These are phyloP conservation scores for Leptinotarsa tumamoca DNA, from an alignment of 2,888 invertebrate species.

Conservation along the genomic window DNA sequence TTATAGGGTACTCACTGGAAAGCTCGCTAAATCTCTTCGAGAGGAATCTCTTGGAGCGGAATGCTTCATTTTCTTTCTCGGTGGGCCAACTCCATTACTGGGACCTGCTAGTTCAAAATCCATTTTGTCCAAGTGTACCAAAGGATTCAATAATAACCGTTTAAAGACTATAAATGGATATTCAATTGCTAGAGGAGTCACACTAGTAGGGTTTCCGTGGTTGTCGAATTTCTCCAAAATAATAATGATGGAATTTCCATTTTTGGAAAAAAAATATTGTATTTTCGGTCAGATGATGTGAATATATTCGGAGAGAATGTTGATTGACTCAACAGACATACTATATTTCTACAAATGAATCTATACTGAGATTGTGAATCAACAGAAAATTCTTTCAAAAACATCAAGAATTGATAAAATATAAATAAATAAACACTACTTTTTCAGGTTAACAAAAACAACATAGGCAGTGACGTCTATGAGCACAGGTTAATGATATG, in stretches of 20 bases:
- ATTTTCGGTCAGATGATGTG: slow-evolving; percentile 37
- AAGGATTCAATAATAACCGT: slow-evolving; percentile 14
- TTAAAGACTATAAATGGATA: slow-evolving; percentile 25
- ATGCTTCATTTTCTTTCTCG: slow-evolving; percentile 48
- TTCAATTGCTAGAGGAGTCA: slow-evolving; percentile 11
- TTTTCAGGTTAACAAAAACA: too few relatives aligned
- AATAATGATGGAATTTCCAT: slow-evolving; percentile 34
- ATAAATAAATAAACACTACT: too few relatives aligned
- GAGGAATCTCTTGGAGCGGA: slow-evolving; percentile 39
- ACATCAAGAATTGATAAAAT: neutral
- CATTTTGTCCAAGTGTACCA: slow-evolving; percentile 28
- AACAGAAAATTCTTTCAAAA: neutral
- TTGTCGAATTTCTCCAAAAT: slow-evolving; percentile 31
- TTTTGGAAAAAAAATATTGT: slow-evolving; percentile 22
- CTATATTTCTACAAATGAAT: neutral
- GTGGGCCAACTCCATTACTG: slow-evolving; percentile 42
- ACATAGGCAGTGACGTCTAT: too few relatives aligned
- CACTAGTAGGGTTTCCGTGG: slow-evolving; percentile 10
- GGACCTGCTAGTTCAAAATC: slow-evolving; percentile 35
- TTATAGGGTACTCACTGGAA: slow-evolving; percentile 45
- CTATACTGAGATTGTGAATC: neutral
- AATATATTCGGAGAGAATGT: neutral
- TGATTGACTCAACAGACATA: neutral
- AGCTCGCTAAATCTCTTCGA: slow-evolving; percentile 44
- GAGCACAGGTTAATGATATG: too few relatives aligned